Evolutionary conservation across 2,797 vertebrate genomes (phyloP).

Genomic region (Diceros bicornis): DNA sequence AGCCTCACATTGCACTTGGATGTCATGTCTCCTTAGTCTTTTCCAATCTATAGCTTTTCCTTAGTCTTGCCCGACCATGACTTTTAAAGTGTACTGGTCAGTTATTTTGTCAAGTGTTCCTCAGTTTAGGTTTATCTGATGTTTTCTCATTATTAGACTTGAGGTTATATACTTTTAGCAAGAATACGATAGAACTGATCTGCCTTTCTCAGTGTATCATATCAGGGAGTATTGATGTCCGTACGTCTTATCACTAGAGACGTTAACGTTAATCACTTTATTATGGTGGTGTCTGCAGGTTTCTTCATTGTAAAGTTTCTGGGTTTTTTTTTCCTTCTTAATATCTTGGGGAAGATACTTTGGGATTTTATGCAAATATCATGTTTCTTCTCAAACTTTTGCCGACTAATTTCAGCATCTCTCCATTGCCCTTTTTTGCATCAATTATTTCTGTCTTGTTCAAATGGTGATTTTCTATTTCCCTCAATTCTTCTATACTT

Average conservation of each 20-base stretch:
- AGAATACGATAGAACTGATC: background rate
- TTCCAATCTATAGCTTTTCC: background rate
- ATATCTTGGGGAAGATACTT: background rate
- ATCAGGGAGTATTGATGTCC: background rate
- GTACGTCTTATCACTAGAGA: background rate
- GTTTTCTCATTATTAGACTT: background rate
- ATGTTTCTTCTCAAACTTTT: background rate
- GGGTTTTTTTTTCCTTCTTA: background rate
- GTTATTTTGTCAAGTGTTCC: background rate
- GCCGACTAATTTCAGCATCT: background rate
- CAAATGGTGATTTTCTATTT: background rate
- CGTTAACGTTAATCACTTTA: background rate
- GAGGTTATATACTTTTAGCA: background rate
- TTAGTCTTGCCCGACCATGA: background rate
- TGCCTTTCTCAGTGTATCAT: background rate
- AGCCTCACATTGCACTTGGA: background rate
- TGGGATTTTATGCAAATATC: background rate
- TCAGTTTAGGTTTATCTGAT: background rate
- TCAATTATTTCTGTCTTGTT: constrained; percentile 15
- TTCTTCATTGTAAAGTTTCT: background rate
- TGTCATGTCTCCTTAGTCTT: background rate
- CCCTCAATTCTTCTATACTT: background rate
- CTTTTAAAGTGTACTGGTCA: background rate
- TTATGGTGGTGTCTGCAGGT: background rate
- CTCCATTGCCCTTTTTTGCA: background rate